Base-by-base conservation (phyloP, 1,140 invertebrate species). In the Apocrypta bakeri region DNA sequence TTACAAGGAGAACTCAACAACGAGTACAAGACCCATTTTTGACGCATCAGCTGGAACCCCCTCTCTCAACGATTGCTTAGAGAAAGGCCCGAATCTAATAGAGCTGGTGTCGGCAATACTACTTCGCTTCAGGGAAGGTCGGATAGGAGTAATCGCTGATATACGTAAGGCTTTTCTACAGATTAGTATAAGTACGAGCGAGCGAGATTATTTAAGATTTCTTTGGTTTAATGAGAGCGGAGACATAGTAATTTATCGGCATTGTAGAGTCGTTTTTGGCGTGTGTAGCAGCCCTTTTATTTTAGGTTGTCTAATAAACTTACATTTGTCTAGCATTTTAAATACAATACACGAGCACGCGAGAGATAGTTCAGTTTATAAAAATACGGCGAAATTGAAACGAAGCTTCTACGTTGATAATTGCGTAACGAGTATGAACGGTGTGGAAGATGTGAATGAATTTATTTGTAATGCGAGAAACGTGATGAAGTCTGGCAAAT, bases 1-100 rank as follows among this genome's bases (percentile, higher is more conserved):
- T 27, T 0, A 85, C 8, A 85, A 85, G 37, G 40, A 61, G 48
- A 78, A 83, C 48, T 29, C 29, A 7, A 86, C 86, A 7, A 85
- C 83, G 12, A 83, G 78, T 31, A 75, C 85, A 25, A 29, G 84
- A n/a, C 84, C 85, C 6, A 85, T 87, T 29, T 86, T 85, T 48
- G 86, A 87, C 71, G 85, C 75, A 33, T 84, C 83, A 24, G 72
- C 83, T 37, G n/a, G 37, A 83, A 27, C 24, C 11, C 72, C 42
- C 3, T 74, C 72, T 40, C 24, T 74, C n/a, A 74, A 74, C 42
- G 42, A 56, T 4, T 74, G 72, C 40, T 17, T 74, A 9, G 27
- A 69, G 7, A 69, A 31, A 33, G 66, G 66, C 1, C 66, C 29
- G 21, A 69, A 69, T 14, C 14, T 56, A 2, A 56, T 56, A 8